These are phyloP conservation scores for Meteorus sp. DNA, from an alignment of 1,140 invertebrate genomes.

Conservation along the genomic window DNA sequence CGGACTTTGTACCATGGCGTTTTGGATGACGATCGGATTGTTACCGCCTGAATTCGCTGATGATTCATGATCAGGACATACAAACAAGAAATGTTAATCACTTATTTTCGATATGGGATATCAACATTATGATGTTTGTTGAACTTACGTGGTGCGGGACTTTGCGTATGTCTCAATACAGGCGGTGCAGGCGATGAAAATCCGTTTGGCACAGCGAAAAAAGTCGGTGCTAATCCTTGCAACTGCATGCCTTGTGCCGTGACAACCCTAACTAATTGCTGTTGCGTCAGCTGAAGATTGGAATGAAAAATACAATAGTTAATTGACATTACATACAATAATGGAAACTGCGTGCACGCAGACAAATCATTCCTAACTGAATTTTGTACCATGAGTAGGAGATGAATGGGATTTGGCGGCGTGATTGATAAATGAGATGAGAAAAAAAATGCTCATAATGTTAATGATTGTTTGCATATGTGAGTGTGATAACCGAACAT, in stretches of 20 bases:
- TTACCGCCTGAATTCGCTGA: constrained; percentile 48
- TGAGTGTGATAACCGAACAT: neutral
- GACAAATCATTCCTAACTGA: too few species aligned
- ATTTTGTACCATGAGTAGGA: too few species aligned
- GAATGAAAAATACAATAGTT: constrained; percentile 5
- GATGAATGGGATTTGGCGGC: too few species aligned
- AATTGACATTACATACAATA: constrained; percentile 18
- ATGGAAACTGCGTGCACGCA: too few species aligned
- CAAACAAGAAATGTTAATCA: too few species aligned
- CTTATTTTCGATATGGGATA: too few species aligned
- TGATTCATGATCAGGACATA: constrained; percentile 13
- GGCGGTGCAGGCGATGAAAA: constrained; percentile 53
- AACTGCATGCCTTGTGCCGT: constrained; percentile 57
- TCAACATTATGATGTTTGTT: too few species aligned
- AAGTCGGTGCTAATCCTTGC: constrained; percentile 54
- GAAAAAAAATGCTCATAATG: neutral
- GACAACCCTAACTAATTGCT: constrained; percentile 55
- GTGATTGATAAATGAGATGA: too few species aligned
- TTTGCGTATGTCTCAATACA: constrained; percentile 55
- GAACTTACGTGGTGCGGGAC: constrained; percentile 8
- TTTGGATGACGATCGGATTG: constrained; percentile 56
- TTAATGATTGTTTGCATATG: too few species aligned
- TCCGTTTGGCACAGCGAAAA: constrained; percentile 57
- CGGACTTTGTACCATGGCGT: constrained; percentile 56
- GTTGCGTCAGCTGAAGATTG: constrained; percentile 52